Evolutionary conservation across 2,888 invertebrate genomes (phyloP).

Genomic region (Tenodera sinensis): DNA sequence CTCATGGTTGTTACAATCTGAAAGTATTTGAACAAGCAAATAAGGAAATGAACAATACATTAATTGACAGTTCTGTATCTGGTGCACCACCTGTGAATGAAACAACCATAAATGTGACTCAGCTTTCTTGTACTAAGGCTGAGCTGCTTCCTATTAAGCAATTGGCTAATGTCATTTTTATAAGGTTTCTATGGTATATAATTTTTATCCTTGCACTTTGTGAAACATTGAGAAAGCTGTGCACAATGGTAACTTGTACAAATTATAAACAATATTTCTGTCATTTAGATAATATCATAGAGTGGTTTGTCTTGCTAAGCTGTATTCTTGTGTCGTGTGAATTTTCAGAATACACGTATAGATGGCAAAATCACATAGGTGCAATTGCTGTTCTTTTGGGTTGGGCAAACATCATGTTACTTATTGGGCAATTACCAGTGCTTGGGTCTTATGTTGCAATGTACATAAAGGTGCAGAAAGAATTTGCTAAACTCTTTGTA

Average conservation of each 20-base stretch:
- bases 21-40: constrained; percentile 51
- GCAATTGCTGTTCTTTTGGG: constrained; percentile 46
- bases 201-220: constrained; percentile 41
- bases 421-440: constrained; percentile 48
- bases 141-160: neutral
- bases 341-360: constrained; percentile 38
- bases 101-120: neutral
- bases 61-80: neutral
- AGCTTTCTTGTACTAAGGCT: neutral
- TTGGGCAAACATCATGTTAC: constrained; percentile 47
- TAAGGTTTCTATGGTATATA: constrained; percentile 39
- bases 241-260: constrained; percentile 43
- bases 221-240: constrained; percentile 43
- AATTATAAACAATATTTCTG: constrained; percentile 44
- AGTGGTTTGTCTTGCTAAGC: constrained; percentile 42
- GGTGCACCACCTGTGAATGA: neutral
- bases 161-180: neutral
- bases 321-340: constrained; percentile 43
- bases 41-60: neutral
- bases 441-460: constrained; percentile 51
- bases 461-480: constrained; percentile 47
- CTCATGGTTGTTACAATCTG: neutral
- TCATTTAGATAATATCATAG: constrained; percentile 45
- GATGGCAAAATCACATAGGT: constrained; percentile 45
- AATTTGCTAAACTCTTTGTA: constrained; percentile 45